Conservation (phyloP, 2,797 vertebrate genomes). For the Salmo trutta region DNA sequence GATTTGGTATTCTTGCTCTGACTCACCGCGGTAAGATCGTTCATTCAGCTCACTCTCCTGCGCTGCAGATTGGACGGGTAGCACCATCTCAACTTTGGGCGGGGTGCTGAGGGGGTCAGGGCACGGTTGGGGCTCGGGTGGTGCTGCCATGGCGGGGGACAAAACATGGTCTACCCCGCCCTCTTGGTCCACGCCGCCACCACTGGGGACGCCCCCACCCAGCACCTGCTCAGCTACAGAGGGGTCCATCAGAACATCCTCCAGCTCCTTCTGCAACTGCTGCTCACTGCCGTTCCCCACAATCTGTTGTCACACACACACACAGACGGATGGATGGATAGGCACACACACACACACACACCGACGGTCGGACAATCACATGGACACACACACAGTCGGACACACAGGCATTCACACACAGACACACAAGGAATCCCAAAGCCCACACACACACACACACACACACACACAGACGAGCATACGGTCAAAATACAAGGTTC, state of each 20-base stretch:
- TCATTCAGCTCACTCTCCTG: slow-evolving; percentile 87
- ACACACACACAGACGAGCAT: slow-evolving; percentile 13
- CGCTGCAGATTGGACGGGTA: slow-evolving; percentile 86
- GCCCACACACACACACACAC: slow-evolving; percentile 21
- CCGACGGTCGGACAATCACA: no score
- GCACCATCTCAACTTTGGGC: slow-evolving; percentile 87
- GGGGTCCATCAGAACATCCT: slow-evolving; percentile 97
- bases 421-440: no score
- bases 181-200: slow-evolving; percentile 71
- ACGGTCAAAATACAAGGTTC: slow-evolving; percentile 3
- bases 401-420: no score
- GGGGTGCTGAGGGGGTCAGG: slow-evolving; percentile 73
- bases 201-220: slow-evolving; percentile 50
- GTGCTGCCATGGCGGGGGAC: slow-evolving; percentile 73
- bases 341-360: slow-evolving; percentile 14
- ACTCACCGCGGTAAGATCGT: slow-evolving; percentile 75
- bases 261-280: slow-evolving; percentile 92
- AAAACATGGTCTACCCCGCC: slow-evolving; percentile 67
- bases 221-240: slow-evolving; percentile 77
- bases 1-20: not conserved
- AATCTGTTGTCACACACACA: slow-evolving; percentile 78
- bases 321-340: slow-evolving; percentile 26
- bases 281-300: slow-evolving; percentile 99
- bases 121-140: slow-evolving; percentile 51
- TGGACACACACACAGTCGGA: no score